phyloP scores from a whole-genome alignment of 2,113 vertebrate genomes.

The Ardeotis arabs region DNA sequence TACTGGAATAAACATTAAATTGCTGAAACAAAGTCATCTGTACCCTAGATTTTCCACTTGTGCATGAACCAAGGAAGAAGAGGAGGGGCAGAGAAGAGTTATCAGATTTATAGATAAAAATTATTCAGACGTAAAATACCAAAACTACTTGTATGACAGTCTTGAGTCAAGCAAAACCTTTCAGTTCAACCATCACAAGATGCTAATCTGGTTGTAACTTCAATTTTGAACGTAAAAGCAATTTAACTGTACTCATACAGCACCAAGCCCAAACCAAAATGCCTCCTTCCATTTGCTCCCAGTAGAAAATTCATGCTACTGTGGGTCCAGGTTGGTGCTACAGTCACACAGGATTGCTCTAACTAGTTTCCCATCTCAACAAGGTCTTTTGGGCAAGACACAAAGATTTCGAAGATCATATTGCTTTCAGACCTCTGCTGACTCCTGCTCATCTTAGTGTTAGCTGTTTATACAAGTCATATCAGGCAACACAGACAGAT shows the following conservation, averaged over 20 bases:
- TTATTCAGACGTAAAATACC: background rate
- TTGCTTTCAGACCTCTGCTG: background rate
- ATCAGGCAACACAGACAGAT: background rate
- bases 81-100: background rate
- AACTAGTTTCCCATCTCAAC: background rate
- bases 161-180: background rate
- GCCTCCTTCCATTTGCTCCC: background rate
- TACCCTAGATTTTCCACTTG: background rate
- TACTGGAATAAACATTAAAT: background rate
- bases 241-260: background rate
- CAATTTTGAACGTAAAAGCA: background rate
- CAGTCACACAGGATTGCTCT: background rate
- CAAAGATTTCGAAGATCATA: background rate
- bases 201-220: background rate
- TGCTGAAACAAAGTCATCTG: background rate
- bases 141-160: background rate
- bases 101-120: background rate
- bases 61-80: background rate
- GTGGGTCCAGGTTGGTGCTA: background rate
- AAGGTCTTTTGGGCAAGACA: background rate
- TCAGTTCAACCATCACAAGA: background rate
- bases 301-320: background rate
- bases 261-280: background rate
- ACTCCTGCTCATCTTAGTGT: background rate
- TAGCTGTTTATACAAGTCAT: background rate